phyloP scores from a whole-genome alignment of 2,888 invertebrate species.

The Tinea semifulvella region DNA sequence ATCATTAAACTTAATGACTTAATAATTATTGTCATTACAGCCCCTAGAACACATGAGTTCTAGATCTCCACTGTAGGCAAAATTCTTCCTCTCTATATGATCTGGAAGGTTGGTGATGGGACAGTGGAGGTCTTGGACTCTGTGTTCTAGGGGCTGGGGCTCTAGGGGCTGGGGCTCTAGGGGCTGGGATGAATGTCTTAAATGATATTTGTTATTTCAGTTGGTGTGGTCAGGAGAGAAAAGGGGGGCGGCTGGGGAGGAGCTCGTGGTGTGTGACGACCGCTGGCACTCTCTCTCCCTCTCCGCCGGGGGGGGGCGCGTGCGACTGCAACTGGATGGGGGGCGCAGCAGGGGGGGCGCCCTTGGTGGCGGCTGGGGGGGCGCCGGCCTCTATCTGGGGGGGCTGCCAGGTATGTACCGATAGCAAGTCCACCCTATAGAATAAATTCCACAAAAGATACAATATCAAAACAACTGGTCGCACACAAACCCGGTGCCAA shows the following conservation, averaged over 20 bases:
- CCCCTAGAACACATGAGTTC: too few relatives aligned
- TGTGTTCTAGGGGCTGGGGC: not conserved
- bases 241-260: not conserved
- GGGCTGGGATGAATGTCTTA: too few relatives aligned
- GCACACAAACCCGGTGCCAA: too few relatives aligned
- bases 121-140: not conserved
- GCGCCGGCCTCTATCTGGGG: not conserved
- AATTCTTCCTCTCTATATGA: too few relatives aligned
- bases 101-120: too few relatives aligned
- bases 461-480: too few relatives aligned
- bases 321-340: not conserved
- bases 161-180: not conserved
- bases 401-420: conserved; percentile 16
- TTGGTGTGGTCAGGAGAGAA: not conserved
- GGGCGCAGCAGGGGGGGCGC: conserved; percentile 23
- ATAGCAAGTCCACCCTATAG: too few relatives aligned
- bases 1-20: too few relatives aligned
- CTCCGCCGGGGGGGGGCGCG: not conserved
- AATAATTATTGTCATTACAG: too few relatives aligned
- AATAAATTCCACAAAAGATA: too few relatives aligned
- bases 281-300: not conserved
- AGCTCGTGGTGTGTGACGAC: not conserved
- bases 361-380: conserved; percentile 67
- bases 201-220: too few relatives aligned
- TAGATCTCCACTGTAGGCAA: too few relatives aligned